These are phyloP conservation scores for Maniola jurtina DNA, from an alignment of 1,140 invertebrate genomes.

Conservation along the genomic window DNA sequence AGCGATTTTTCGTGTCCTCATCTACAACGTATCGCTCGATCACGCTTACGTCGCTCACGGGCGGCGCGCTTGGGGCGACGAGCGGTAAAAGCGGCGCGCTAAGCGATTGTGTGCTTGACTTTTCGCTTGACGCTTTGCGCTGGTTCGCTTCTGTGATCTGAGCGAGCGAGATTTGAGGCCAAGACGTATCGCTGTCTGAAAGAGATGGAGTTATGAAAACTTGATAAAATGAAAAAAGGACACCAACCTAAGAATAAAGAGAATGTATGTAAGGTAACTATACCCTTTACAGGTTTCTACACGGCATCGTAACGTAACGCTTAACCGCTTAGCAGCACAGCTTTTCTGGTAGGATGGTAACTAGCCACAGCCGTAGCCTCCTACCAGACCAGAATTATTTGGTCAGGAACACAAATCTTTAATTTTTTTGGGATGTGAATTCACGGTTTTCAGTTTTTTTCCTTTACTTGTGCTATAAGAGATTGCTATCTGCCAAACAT, in stretches of 20 bases:
- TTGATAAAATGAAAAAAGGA: neutral
- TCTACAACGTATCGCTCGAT: conserved; percentile 26
- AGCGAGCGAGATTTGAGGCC: conserved; percentile 72
- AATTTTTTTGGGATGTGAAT: too few species aligned
- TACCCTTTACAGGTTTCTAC: too few species aligned
- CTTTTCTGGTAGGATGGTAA: too few species aligned
- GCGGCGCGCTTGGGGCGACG: conserved; percentile 13
- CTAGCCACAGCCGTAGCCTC: too few species aligned
- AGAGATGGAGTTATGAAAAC: neutral
- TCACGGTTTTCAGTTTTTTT: too few species aligned
- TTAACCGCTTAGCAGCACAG: too few species aligned
- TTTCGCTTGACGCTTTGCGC: conserved; percentile 67
- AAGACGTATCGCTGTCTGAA: conserved; percentile 64
- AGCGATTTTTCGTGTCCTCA: conserved; percentile 29
- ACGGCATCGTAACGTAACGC: too few species aligned
- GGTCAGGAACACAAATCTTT: too few species aligned
- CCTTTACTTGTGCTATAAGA: too few species aligned
- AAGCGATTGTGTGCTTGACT: conserved; percentile 55
- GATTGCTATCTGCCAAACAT: too few species aligned
- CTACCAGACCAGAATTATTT: too few species aligned
- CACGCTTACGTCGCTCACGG: conserved; percentile 9
- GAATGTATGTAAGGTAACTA: conserved; percentile 2
- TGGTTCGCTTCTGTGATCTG: conserved; percentile 73
- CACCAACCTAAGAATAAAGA: neutral
- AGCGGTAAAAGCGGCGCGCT: conserved; percentile 33